Percentiles rank a stretch among this genome's conserved stretches.
Evolutionary conservation across 2,888 invertebrate genomes (phyloP).

Genomic region (Craniophora ligustri): DNA sequence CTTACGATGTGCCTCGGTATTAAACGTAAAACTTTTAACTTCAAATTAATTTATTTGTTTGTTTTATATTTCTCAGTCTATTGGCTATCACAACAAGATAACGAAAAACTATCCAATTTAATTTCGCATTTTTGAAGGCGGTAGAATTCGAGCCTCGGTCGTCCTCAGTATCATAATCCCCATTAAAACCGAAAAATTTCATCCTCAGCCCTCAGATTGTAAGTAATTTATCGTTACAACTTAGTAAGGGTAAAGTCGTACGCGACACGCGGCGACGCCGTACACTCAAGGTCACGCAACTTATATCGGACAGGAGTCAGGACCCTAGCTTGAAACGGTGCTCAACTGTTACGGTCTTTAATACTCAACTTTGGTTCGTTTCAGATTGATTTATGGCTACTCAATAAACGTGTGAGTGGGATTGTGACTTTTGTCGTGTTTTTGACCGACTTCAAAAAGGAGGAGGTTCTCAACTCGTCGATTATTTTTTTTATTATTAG

Average conservation of each 20-base stretch:
- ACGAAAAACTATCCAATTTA: neutral
- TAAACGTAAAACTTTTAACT: too few species aligned
- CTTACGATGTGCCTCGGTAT: too few species aligned
- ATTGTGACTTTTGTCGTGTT: neutral
- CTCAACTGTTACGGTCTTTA: slow-evolving; percentile 47
- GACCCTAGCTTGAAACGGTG: slow-evolving; percentile 44
- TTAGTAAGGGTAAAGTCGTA: slow-evolving; percentile 57
- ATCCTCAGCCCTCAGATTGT: slow-evolving; percentile 40
- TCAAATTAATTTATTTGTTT: too few species aligned
- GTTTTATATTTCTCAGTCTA: too few species aligned
- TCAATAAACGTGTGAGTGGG: slow-evolving; percentile 28
- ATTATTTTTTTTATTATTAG: too few species aligned
- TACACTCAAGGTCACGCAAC: slow-evolving; percentile 47
- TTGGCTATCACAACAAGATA: too few species aligned
- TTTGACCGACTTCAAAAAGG: too few species aligned
- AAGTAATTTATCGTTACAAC: slow-evolving; percentile 54
- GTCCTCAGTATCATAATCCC: slow-evolving; percentile 10
- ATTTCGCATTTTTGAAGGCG: neutral
- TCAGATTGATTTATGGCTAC: slow-evolving; percentile 46
- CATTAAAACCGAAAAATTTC: slow-evolving; percentile 45
- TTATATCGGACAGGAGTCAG: slow-evolving; percentile 51
- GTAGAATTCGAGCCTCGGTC: neutral
- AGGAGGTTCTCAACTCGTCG: too few species aligned
- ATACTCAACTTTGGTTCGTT: slow-evolving; percentile 42
- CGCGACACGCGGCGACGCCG: slow-evolving; percentile 50